Evolutionary conservation across 64 coral and sea anemone genomes (phyloP).

Genomic region (Porites australiensis): DNA sequence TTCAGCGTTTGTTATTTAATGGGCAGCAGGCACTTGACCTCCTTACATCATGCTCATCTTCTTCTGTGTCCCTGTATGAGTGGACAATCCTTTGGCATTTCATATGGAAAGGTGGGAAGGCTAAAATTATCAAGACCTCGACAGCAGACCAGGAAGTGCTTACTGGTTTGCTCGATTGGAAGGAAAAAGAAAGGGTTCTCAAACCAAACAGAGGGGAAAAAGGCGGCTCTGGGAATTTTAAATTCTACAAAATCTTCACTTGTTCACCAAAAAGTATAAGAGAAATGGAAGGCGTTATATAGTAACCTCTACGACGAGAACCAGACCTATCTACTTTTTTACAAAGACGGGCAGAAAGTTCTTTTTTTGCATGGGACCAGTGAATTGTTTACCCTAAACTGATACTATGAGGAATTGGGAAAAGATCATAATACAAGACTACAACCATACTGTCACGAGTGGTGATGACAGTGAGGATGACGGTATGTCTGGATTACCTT

Average conservation of each 20-base stretch:
- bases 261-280: conserved; percentile 35
- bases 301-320: conserved; percentile 66
- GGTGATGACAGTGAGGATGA: conserved; percentile 24
- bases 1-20: too few species aligned
- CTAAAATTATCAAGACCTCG: background rate
- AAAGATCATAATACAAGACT: conserved; percentile 84
- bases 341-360: conserved; percentile 65
- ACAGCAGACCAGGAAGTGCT: too few species aligned
- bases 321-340: conserved; percentile 44
- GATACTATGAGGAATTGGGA: conserved; percentile 72
- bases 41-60: too few species aligned
- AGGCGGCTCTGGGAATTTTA: conserved; percentile 32
- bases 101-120: conserved; percentile 23
- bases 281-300: conserved; percentile 67
- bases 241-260: background rate
- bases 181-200: too few species aligned
- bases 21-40: too few species aligned
- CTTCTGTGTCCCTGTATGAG: too few species aligned
- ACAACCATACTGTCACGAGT: conserved; percentile 14
- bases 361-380: conserved; percentile 63
- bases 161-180: background rate
- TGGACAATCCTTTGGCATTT: too few species aligned
- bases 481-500: background rate
- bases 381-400: conserved; percentile 16
- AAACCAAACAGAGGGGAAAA: background rate